Evolutionary conservation across 1,140 invertebrate species (phyloP).

Genomic region (Heliconius congener): DNA sequence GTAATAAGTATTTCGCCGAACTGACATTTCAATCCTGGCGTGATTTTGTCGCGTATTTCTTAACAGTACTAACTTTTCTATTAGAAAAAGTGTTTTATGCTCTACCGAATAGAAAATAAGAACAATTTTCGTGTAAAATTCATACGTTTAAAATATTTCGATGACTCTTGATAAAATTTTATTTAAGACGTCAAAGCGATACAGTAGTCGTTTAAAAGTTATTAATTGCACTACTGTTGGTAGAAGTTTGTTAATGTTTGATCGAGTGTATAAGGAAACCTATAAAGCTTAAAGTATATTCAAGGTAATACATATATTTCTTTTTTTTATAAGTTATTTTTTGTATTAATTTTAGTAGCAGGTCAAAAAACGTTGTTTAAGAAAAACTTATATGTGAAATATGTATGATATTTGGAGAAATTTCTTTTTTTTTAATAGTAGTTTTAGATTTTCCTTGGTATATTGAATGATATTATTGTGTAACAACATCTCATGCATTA

Average conservation of each 20-base stretch:
- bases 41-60: slow-evolving; percentile 2
- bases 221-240: not conserved
- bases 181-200: slow-evolving; percentile 4
- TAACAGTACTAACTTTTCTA: not conserved
- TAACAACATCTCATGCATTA: too few species aligned
- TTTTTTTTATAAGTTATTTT: not conserved
- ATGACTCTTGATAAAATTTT: not conserved
- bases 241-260: not conserved
- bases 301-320: not conserved
- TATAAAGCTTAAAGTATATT: not conserved
- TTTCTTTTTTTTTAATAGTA: too few species aligned
- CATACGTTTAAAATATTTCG: not conserved
- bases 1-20: slow-evolving; percentile 3
- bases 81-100: not conserved
- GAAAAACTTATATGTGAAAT: too few species aligned
- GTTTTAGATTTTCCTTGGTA: too few species aligned
- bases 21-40: not conserved
- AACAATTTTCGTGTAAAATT: not conserved
- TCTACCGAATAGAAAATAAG: not conserved
- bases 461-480: too few species aligned
- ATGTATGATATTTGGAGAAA: too few species aligned
- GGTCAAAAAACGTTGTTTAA: too few species aligned
- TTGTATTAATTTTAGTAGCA: not conserved
- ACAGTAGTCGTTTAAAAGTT: not conserved
- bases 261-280: not conserved